Conservation (phyloP, 1,140 invertebrate species). For the Drosophila serrata region DNA sequence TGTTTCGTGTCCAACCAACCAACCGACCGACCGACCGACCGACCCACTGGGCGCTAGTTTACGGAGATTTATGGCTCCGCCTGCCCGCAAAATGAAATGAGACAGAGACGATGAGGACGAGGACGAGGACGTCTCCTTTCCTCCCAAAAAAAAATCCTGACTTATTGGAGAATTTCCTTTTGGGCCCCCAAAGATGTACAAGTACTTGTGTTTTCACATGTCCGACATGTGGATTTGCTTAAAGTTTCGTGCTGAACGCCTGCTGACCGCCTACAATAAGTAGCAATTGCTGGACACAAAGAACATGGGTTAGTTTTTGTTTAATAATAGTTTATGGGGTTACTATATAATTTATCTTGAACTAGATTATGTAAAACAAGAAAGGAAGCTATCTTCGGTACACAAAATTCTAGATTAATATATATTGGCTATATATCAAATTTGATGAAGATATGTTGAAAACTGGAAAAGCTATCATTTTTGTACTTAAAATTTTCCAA, state of each 20-base stretch:
- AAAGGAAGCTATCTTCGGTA: too few relatives aligned
- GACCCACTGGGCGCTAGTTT: slow-evolving; percentile 66
- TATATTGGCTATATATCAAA: too few relatives aligned
- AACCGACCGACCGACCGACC: neutral
- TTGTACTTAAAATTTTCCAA: too few relatives aligned
- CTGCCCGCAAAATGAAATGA: slow-evolving; percentile 69
- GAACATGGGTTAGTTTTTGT: neutral
- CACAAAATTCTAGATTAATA: too few relatives aligned
- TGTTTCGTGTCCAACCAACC: slow-evolving; percentile 32
- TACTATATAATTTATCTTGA: neutral
- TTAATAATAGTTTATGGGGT: neutral
- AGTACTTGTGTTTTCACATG: slow-evolving; percentile 34
- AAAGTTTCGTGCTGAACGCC: slow-evolving; percentile 46
- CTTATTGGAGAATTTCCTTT: slow-evolving; percentile 12
- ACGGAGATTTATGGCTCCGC: slow-evolving; percentile 67
- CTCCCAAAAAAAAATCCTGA: neutral
- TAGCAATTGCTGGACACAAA: slow-evolving; percentile 1
- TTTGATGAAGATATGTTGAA: too few relatives aligned
- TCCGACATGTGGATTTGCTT: slow-evolving; percentile 66
- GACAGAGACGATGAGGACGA: slow-evolving; percentile 23
- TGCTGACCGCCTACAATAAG: slow-evolving; percentile 12
- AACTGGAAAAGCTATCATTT: too few relatives aligned
- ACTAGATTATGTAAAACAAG: too few relatives aligned
- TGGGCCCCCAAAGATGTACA: slow-evolving; percentile 22
- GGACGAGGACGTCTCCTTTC: neutral